Base-by-base conservation (phyloP, 1,140 invertebrate species). In the Ruditapes philippinarum region DNA sequence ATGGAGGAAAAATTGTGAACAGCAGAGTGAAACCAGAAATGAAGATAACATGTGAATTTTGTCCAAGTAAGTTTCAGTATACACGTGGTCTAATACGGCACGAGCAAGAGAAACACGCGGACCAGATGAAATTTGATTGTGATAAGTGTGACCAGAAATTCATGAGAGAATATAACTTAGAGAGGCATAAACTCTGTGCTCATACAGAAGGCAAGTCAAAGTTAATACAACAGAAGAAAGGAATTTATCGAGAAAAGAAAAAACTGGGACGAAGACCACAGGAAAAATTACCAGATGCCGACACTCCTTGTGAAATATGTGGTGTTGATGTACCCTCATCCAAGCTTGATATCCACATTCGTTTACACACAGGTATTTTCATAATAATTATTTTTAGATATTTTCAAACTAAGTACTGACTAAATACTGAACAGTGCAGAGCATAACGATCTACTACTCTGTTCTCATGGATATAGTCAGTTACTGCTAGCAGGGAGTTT, bases 121-220 rank as follows among this genome's bases (percentile, higher is more conserved):
- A 84, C 49, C 28, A 84, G 45, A 70, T 84, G 40, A 88, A 80
- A n/a, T 80, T 33, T 88, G 57, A 76, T 12, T 88, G 85, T 80
- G 76, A 54, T 54, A 31, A 79, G 28, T 88, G 85, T 70, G 60
- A 88, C 25, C 60, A 36, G 31, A 88, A 80, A 40, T 88, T 88
- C 49, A 80, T 88, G 85, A 3, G 76, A 36, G 40, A 88, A 38
- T 79, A 80, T 33, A 88, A 80, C 28, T 49, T 88, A 14, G 76
- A 88, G n/a, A n/a, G 85, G 17, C 85, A 88, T 70, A 86, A 86
- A 65, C 84, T 86, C 19, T 86, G 84, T 57, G 60, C 73, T 7
- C 84, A 86, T 40, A 57, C 51, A 19, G 33, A 17, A 14, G 49
- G 68, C 0, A 86, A 86, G 49, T 36, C 70, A 12, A 49, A 51